These are phyloP conservation scores for Archocentrus centrarchus DNA, from an alignment of 2,113 vertebrate genomes.

Conservation along the genomic window DNA sequence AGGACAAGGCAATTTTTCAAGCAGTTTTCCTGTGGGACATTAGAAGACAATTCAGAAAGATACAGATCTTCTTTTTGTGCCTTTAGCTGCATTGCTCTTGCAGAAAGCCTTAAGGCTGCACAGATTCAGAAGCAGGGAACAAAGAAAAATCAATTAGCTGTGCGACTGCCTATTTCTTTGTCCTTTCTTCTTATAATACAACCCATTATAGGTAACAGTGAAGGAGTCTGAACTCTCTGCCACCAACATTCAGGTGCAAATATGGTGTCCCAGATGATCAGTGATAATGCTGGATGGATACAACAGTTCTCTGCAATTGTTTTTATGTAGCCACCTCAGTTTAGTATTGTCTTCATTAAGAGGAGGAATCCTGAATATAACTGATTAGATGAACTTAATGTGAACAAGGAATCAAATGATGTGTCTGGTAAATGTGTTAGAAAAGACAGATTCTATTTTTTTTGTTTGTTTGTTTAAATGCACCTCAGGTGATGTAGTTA, in stretches of 20 bases:
- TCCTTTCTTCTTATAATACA: background rate
- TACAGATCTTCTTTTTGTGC: constrained; percentile 10
- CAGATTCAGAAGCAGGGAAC: constrained; percentile 9
- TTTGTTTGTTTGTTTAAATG: too few species aligned
- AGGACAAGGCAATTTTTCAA: constrained; percentile 20
- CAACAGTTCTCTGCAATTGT: background rate
- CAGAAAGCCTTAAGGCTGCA: background rate
- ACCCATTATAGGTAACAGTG: background rate
- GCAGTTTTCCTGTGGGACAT: background rate
- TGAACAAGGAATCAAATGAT: background rate
- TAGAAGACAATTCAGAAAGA: background rate
- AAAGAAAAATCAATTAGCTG: constrained; percentile 37
- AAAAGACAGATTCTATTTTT: background rate
- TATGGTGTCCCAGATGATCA: background rate
- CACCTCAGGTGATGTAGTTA: too few species aligned
- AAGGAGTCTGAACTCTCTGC: constrained; percentile 11
- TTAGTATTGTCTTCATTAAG: background rate
- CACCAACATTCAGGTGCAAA: background rate
- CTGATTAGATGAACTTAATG: background rate
- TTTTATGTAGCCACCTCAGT: background rate
- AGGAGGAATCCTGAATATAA: background rate
- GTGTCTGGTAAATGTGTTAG: background rate
- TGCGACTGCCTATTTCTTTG: constrained; percentile 19
- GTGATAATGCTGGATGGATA: background rate
- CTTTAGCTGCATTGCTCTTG: background rate